Evolutionary conservation across 92 coral and sea anemone genomes (phyloP), one percentile per base, ranked within the genome.

Genomic region (Hydrozoanthus gracilis): DNA sequence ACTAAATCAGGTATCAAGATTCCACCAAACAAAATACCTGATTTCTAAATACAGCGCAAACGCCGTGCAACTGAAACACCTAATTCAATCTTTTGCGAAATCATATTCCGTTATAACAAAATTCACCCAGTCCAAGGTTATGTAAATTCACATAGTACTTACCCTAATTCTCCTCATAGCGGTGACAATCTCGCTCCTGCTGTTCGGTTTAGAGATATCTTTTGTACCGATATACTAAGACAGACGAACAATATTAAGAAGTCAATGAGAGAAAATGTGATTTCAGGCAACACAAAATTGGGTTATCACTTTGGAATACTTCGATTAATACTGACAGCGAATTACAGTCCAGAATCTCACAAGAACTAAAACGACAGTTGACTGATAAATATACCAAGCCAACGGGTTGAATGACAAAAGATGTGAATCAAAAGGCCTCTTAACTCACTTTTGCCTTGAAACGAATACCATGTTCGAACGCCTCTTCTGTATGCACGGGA

Each of bases 111-210:
- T 84, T 64, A 60, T 51, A 64, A 55, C 45, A 13, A 15, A 46
- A 18, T 3, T 47, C 44, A 18, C 61, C 3, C 8, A 70, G 27
- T 13, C 51, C 71, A 77, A 50, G 10, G 5, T 58, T 9, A 9
- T 56, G 64, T 9, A 56, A 10, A 17, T 46, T 48, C 15, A 52
- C 15, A 17, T 16, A 87, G 39, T 27, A 27, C 93, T 16, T 83
- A 96, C 99, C 89, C 99, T 88, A 54, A 96, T 95, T 79, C 95
- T 82, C 55, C 99, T 82, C 99, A 96, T 96, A 4, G 98, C 93
- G 14, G 99, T 88, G 58, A 96, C 99, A 76, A 96, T 96, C 82
- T 96, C 99, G 50, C 96, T 93, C 72, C 99, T 91, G 66, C 99
- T 94, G 52, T 84, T 84, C 3, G 99, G 99, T 64, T 93, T 91